Base-by-base conservation (phyloP, 2,113 vertebrate genomes). In the Prunella himalayana region DNA sequence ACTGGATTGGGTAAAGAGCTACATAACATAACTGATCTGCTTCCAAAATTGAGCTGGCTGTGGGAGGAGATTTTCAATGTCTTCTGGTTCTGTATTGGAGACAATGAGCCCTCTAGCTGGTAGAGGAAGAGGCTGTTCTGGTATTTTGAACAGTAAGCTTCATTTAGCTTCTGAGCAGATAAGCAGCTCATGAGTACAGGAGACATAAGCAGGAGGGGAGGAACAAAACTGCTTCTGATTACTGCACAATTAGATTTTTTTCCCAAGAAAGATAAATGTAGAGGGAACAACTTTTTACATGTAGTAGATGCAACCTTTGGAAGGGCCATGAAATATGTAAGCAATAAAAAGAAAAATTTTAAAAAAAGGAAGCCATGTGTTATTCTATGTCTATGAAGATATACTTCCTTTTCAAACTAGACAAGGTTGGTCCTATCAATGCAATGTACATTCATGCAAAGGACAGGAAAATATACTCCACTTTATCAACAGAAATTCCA, bases 391-490 rank as follows among this genome's bases (percentile, higher is more conserved):
- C 71, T 76, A 31, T 41, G 25, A 78, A 71, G 25, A 25, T 31
- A 47, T 9, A 56, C 2, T 63, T 82, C 23, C 33, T 82, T 73
- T 80, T 30, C 13, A 80, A 88, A 57, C 59, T 42, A 63, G 63
- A 57, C n/a, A 84, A 71, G 5, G 27, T 65, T 37, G 37, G 37
- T 37, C 24, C 12, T 63, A 78, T 42, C 39, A 77, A 25, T 25
- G 88, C 39, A 73, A 63, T 63, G 21, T 30, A 95, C 90, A 95
- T 85, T 51, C n/a, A 18, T 53, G 13, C 13, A 65, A 39, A 90
- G 4, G 33, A 66, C 39, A 54, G 37, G 54, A 65, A 84, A 65
- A 45, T 60, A 51, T 73, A 17, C 31, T 64, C 25, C 25, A 31
- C 28, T 27, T 66, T 75, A 92, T 51, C 30, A 66, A 31, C 37